These are phyloP conservation scores for Alouatta palliata DNA, from an alignment of 2,113 vertebrate species.

Conservation along the genomic window DNA sequence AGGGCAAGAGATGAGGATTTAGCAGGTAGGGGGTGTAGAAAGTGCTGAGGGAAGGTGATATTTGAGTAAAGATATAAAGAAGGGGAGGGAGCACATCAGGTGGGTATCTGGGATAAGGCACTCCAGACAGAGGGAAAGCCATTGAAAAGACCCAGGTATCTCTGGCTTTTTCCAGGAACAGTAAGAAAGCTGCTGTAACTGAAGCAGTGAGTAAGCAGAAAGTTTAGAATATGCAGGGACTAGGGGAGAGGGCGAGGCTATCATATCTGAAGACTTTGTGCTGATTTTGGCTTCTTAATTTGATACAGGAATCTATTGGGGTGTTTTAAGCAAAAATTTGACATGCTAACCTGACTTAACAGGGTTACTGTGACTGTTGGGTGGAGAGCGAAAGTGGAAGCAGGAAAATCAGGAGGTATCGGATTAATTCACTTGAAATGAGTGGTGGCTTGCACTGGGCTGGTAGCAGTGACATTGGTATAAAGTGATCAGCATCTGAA, in stretches of 20 bases:
- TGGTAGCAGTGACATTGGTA: neutral
- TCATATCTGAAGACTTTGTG: neutral
- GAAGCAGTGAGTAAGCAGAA: neutral
- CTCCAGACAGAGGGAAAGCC: neutral
- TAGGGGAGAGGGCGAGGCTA: rapidly evolving
- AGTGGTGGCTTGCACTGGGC: neutral
- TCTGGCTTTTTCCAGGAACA: neutral
- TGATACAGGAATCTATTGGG: neutral
- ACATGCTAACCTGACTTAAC: neutral
- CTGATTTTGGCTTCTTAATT: neutral
- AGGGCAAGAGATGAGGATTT: neutral
- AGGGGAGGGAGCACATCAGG: neutral
- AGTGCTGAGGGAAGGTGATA: neutral
- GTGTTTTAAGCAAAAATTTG: neutral
- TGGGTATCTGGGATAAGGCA: neutral
- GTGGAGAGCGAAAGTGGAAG: neutral
- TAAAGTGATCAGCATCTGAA: neutral
- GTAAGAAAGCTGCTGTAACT: neutral
- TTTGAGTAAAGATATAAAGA: neutral
- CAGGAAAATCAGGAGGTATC: neutral
- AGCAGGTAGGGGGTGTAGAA: neutral
- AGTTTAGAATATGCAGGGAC: neutral
- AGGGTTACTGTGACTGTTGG: neutral
- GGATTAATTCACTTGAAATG: neutral
- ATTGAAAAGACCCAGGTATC: neutral